phyloP scores from a whole-genome alignment of 2,888 invertebrate species.

The Pilophorus perplexus region DNA sequence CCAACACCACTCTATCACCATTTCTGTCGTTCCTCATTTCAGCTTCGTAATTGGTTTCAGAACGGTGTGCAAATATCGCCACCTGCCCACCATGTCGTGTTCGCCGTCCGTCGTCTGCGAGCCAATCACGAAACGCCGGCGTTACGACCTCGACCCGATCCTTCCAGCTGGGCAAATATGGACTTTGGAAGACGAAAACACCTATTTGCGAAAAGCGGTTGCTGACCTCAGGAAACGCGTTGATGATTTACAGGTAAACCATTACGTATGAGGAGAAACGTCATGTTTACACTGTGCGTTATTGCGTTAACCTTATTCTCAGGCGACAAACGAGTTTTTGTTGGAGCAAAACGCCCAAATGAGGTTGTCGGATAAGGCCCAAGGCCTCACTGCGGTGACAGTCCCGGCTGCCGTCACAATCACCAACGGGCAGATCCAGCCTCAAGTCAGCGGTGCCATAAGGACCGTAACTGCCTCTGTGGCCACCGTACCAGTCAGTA shows the following conservation, averaged over 20 bases:
- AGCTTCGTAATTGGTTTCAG: too few relatives aligned
- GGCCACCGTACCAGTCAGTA: conserved; percentile 61
- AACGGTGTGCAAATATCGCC: conserved; percentile 52
- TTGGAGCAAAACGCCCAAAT: conserved; percentile 73
- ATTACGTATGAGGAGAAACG: too few relatives aligned
- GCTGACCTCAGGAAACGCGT: conserved; percentile 69
- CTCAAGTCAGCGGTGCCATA: conserved; percentile 54
- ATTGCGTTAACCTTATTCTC: not conserved
- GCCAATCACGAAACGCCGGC: conserved; percentile 53
- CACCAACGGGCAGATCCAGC: conserved; percentile 54
- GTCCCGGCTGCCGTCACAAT: conserved; percentile 63
- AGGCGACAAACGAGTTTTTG: conserved; percentile 72
- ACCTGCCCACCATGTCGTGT: conserved; percentile 12
- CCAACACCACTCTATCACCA: too few relatives aligned
- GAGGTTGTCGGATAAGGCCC: conserved; percentile 60
- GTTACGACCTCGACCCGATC: conserved; percentile 24
- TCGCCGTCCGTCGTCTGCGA: conserved; percentile 53
- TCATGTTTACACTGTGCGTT: not conserved
- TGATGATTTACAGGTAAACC: conserved; percentile 58
- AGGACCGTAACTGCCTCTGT: conserved; percentile 61
- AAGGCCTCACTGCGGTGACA: conserved; percentile 58
- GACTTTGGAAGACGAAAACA: conserved; percentile 66
- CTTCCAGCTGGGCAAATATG: conserved; percentile 29
- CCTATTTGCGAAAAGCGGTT: conserved; percentile 63
- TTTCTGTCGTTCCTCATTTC: too few relatives aligned